Base-by-base conservation (phyloP, 2,888 invertebrate species). In the Pecten maximus region DNA sequence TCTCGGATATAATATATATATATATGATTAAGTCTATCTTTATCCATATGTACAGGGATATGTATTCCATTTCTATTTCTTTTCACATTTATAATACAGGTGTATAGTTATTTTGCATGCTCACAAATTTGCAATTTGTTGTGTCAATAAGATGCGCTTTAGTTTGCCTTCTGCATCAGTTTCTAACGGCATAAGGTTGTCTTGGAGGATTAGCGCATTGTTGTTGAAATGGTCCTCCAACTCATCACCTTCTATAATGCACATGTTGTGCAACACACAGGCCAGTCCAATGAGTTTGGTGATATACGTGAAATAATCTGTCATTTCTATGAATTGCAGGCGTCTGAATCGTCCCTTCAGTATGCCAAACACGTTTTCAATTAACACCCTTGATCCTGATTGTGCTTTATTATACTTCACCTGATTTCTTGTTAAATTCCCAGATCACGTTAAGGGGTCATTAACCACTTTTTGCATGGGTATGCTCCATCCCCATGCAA, bases 181-280 rank as follows among this genome's bases (percentile, higher is more conserved):
- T 74, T 1, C 35, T 0, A 35, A 35, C 2, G 28, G 28, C 35
- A 15, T 35, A 74, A 74, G n/a, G 12, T 0, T 6, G 28, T 10
- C 8, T 35, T 10, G 35, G 12, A 74, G 3, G 28, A 74, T 8
- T 74, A 35, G 74, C 1, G 3, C 74, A 74, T 74, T 28, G 35
- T 74, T 74, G 0, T 92, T 89, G 86, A 88, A 92, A 40, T 90
- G 60, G 35, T 92, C 90, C n/a, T 87, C 90, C 44, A 90, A n/a
- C 40, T 90, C 90, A 88, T 92, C 92, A 12, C 89, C 39, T 48
- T 91, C 87, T 48, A 91, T 74, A 23, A 91, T 91, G 87, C 91
- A 92, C n/a, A 92, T 92, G 60, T 92, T 92, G 86, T 92, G 93
- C 39, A 93, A 91, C 54, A 88, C 44, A 89, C 93, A 93, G 28